Evolutionary conservation across 92 coral and sea anemone species (phyloP).

Genomic region (Bergia puertoricense): DNA sequence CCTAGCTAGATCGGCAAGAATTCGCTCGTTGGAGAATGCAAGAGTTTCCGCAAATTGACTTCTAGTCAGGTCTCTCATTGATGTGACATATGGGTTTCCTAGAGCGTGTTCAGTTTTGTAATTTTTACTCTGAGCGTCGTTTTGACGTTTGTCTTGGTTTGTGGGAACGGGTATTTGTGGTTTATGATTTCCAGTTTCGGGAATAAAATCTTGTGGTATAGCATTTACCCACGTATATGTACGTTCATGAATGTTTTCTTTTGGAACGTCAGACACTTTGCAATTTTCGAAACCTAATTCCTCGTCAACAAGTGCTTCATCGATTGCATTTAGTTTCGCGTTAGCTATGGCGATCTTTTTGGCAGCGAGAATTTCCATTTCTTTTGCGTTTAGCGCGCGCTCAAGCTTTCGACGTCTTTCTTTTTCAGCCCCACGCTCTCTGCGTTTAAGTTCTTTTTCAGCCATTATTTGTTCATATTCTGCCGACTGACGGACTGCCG

Average conservation of each 20-base stretch:
- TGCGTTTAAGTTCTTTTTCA: constrained; percentile 29
- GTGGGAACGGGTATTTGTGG: constrained; percentile 2
- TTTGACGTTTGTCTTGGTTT: constrained; percentile 14
- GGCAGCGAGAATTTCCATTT: constrained; percentile 28
- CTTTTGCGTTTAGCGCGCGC: constrained; percentile 29
- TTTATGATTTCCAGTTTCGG: constrained; percentile 6
- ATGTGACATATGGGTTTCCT: constrained; percentile 20
- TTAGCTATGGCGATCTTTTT: constrained; percentile 36
- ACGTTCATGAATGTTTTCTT: not conserved
- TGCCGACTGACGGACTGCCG: not conserved
- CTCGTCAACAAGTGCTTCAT: constrained; percentile 28
- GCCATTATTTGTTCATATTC: constrained; percentile 28
- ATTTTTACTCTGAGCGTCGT: constrained; percentile 12
- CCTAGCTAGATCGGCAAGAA: constrained; percentile 41
- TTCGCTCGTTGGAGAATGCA: constrained; percentile 27
- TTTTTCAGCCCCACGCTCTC: constrained; percentile 4
- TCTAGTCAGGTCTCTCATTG: constrained; percentile 34
- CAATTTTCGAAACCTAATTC: not conserved
- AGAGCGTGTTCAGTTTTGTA: constrained; percentile 22
- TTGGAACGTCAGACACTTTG: not conserved
- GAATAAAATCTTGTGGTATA: not conserved
- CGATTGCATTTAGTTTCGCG: constrained; percentile 32
- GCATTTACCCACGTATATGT: constrained; percentile 21
- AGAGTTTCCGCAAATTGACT: constrained; percentile 41
- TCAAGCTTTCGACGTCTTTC: not conserved